phyloP scores from a whole-genome alignment of 2,113 vertebrate genomes.

The Macroglossus sobrinus region DNA sequence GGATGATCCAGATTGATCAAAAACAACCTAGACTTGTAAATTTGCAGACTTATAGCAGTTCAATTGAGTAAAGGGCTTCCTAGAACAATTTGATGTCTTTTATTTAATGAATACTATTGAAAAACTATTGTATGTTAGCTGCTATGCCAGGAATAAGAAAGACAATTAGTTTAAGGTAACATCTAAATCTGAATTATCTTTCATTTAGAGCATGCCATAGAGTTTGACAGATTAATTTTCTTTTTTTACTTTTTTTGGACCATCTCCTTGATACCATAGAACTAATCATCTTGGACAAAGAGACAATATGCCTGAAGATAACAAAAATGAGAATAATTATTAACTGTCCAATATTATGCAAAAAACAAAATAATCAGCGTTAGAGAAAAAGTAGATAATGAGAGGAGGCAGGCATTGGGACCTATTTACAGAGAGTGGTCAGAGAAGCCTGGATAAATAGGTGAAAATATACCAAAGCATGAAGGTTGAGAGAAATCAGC shows the following conservation, averaged over 20 bases:
- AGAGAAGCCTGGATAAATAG: not conserved
- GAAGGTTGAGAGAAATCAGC: not conserved
- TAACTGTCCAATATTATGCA: not conserved
- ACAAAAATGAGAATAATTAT: not conserved
- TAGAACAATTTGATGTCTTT: not conserved
- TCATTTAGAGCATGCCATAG: not conserved
- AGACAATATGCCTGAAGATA: not conserved
- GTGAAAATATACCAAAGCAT: not conserved
- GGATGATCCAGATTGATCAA: not conserved
- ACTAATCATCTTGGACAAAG: not conserved
- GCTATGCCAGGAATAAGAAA: not conserved
- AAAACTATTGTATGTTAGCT: not conserved
- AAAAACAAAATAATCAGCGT: not conserved
- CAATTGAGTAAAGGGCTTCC: not conserved
- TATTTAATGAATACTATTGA: not conserved
- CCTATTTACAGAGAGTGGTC: not conserved
- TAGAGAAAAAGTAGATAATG: not conserved
- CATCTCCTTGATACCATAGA: not conserved
- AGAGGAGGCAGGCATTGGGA: not conserved
- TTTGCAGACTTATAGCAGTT: not conserved
- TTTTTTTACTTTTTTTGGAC: not conserved
- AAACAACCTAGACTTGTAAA: not conserved
- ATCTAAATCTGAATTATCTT: not conserved
- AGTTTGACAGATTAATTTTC: not conserved
- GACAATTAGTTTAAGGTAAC: not conserved